Base-by-base conservation (phyloP, 2,797 vertebrate species). In the Gobionotothen gibberifrons region DNA sequence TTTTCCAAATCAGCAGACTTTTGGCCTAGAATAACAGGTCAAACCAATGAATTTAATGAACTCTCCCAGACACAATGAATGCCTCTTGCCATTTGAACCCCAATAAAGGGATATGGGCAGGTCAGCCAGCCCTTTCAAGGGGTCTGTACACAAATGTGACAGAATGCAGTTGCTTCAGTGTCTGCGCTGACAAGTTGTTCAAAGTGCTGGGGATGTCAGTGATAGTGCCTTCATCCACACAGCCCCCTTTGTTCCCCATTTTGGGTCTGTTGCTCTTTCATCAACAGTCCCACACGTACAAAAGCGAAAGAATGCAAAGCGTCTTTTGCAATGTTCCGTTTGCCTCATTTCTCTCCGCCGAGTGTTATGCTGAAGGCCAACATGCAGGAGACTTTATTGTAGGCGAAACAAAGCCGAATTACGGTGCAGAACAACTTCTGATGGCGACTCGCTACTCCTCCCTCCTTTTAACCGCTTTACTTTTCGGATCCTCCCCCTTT, bases 11-110 rank as follows among this genome's bases (percentile, higher is more conserved):
- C 96, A 96, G 95, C 96, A 96, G 96, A 98, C 97, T 98, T 99
- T 97, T 96, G 95, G 96, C 95, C 96, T 94, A 91, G 96, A 97
- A 98, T 96, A 94, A 96, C 96, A 96, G 98, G 98, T 99, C 98
- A 99, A 99, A 99, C 97, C 97, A 98, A 99, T 99, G 98, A 99
- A 99, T 99, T 98, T 99, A 99, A 99, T 99, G 97, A 98, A 99
- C 97, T 96, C 96, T 82, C 84, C 85, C 92, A 51, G 93, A 94
- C 95, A 99, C 97, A 99, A 99, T 96, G 94, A 93, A 94, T 85
- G 94, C 51, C 95, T 96, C 96, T 96, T 98, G 97, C 96, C 96
- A 96, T 97, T 98, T 99, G 97, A 95, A 98, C 97, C 95, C 95
- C 93, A 94, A 96, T 96, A 97, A 98, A 98, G 95, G 95, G 96